Evolutionary conservation across 2,113 vertebrate species (phyloP).

Genomic region (Hemibagrus wyckioides): DNA sequence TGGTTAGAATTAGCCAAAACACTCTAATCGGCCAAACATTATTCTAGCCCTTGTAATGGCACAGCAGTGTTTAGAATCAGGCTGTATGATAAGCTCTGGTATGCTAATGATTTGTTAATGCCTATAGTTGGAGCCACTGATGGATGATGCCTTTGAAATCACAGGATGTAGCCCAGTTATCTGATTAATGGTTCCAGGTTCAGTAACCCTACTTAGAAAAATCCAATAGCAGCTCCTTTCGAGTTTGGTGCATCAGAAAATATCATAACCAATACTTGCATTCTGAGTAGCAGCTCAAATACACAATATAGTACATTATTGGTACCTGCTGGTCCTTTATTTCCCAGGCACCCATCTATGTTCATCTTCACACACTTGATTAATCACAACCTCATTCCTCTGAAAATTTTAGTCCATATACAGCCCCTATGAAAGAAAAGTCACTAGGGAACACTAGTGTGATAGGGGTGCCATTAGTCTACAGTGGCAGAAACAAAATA

Average conservation of each 20-base stretch:
- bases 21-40: constrained; percentile 77
- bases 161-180: constrained; percentile 38
- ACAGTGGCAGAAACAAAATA: constrained; percentile 51
- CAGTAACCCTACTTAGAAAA: not conserved
- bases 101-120: constrained; percentile 74
- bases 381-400: constrained; percentile 58
- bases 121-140: constrained; percentile 40
- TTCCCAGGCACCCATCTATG: constrained; percentile 64
- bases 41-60: constrained; percentile 72
- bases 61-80: constrained; percentile 66
- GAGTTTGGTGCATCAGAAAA: not conserved
- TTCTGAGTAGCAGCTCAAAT: not conserved
- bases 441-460: constrained; percentile 47
- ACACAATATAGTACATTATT: constrained; percentile 51
- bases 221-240: not conserved
- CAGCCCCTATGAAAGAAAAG: constrained; percentile 66
- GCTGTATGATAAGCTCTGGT: constrained; percentile 66
- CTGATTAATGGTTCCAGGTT: constrained; percentile 35
- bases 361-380: constrained; percentile 56
- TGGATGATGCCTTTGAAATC: constrained; percentile 38
- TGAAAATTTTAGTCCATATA: constrained; percentile 58
- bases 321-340: constrained; percentile 68
- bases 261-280: not conserved
- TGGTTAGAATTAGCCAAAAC: constrained; percentile 77
- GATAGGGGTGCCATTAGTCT: constrained; percentile 56